Evolutionary conservation across 1,140 invertebrate species (phyloP), one percentile per base, ranked within the genome.

Genomic region (Drosophila mayri): DNA sequence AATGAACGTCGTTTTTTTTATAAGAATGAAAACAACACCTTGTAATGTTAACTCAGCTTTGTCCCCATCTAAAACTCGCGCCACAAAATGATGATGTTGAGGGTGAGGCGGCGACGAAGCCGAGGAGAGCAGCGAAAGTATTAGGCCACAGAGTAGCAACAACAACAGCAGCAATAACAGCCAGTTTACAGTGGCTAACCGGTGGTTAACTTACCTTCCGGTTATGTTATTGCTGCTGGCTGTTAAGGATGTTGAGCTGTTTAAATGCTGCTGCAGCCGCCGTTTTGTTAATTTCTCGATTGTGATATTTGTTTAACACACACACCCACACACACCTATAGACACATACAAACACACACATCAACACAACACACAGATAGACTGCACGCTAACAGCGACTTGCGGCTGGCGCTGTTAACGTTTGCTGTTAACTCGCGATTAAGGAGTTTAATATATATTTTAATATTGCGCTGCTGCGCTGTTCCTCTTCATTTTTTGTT

Each of bases 291-390:
- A 90, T 90, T 90, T 90, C 85, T 90, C 81, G 75, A 90, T 90
- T 90, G 85, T 90, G 85, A 90, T 90, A 90, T 90, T 90, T 90
- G 85, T 90, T 90, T 86, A 90, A 88, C 84, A 88, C 83, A 81
- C 67, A 78, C 54, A 76, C 76, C 74, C 71, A 72, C 43, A 79
- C 44, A 54, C 40, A 65, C 70, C 52, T 20, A 65, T 25, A 77
- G 55, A 79, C 37, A 59, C 25, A 52, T 44, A 60, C 47, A 73
- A 38, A 60, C 63, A 62, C 38, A 76, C 62, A 72, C 44, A 57
- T 28, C 49, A 37, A 79, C 28, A 60, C 3, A 25, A 41, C 38
- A 59, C 28, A 71, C 40, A 76, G 62, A 75, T 81, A 86, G 82
- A 85, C 70, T 87, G 79, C 62, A 72, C 72, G 76, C 74, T 86